Base-by-base conservation (phyloP, 2,113 vertebrate genomes). In the Cygnus atratus region DNA sequence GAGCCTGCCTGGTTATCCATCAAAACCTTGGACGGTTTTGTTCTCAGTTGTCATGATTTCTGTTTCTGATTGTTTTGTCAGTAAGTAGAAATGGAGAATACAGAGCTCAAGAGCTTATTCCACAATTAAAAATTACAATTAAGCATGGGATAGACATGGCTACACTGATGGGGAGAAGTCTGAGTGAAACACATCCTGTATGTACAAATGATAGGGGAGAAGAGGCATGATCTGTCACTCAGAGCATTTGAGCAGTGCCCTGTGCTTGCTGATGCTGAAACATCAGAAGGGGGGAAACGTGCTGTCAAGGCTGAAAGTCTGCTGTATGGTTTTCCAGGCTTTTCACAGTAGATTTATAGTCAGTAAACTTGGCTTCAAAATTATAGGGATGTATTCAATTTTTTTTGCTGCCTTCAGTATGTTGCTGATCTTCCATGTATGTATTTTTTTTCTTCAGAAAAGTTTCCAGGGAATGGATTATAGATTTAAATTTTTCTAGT, bases 301-400 rank as follows among this genome's bases (percentile, higher is more conserved):
- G 37, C 72, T 75, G 59, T 88, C 73, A 90, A 71, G 29, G n/a
- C 75, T 87, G 48, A 72, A 89, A 95, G 44, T 83, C 62, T 93
- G 28, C 80, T 90, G 6, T 88, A 61, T 88, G 84, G 41, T 90
- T 96, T 96, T 94, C 61, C 80, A 93, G 65, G 88, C 88, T 67
- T 84, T 93, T 93, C 73, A 33, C 43, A 93, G 65, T 17, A 79
- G 65, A 94, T 96, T 92, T 95, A 88, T 88, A 46, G 37, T 90
- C 0, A 0, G 88, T 78, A 87, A 93, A 68, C 50, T 88, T 94
- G 88, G 83, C 92, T 93, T 96, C 57, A 43, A 62, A 81, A 61
- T 90, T 88, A 78, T 13, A 63, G 84, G 92, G 92, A 95, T 93
- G 92, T 90, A 86, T 94, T 94, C 58, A 88, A 65, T 93, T 95